Evolutionary conservation across 2,797 vertebrate genomes (phyloP).

Genomic region (Somateria mollissima): DNA sequence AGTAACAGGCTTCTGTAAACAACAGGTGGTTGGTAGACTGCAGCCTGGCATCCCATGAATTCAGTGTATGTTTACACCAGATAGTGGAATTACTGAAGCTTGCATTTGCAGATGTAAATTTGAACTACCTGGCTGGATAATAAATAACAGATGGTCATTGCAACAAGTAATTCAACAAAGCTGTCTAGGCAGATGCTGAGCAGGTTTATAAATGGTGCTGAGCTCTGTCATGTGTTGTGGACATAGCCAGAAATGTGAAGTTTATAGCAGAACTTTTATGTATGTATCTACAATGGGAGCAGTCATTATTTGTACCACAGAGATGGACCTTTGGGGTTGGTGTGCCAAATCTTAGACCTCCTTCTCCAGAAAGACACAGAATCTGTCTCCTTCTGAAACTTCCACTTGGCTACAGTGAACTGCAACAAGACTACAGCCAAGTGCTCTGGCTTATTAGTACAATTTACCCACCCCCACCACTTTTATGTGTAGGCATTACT

Average conservation of each 20-base stretch:
- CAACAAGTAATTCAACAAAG: not conserved
- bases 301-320: not conserved
- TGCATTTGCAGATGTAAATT: not conserved
- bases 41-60: not conserved
- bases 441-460: not conserved
- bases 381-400: not conserved
- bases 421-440: not conserved
- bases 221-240: not conserved
- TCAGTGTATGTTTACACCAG: not conserved
- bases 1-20: not conserved
- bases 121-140: not conserved
- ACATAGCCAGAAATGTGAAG: not conserved
- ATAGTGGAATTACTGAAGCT: not conserved
- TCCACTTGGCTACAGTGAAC: not conserved
- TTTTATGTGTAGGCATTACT: not conserved
- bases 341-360: not conserved
- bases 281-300: not conserved
- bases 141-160: not conserved
- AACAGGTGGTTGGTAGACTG: not conserved
- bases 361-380: not conserved
- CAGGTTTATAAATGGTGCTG: not conserved
- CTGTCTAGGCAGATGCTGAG: not conserved
- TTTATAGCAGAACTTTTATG: not conserved
- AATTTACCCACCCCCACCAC: fast-evolving
- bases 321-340: not conserved